A percentile compares a stretch with the other conserved stretches of the same genome.
phyloP scores from a whole-genome alignment of 30 jellyfish, hydroid and myxozoan genomes.

The Turritopsis rubra region DNA sequence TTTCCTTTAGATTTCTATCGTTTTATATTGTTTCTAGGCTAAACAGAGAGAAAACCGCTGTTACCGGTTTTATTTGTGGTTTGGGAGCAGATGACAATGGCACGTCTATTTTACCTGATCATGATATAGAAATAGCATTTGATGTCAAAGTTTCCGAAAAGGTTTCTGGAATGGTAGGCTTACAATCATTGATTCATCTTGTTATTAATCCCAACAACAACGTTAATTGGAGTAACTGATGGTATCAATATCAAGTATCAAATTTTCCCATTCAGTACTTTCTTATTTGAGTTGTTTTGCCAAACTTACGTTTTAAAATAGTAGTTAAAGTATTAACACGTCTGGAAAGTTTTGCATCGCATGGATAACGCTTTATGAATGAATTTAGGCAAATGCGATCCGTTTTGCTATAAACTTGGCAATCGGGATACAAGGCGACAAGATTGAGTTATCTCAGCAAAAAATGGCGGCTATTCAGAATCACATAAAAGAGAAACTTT shows the following conservation, averaged over 20 bases:
- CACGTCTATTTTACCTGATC: constrained; percentile 81
- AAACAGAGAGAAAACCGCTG: constrained; percentile 33
- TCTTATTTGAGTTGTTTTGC: no score
- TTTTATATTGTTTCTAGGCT: constrained; percentile 30
- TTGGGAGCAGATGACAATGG: constrained; percentile 72
- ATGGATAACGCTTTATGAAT: no score
- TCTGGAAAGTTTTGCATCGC: no score
- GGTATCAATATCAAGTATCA: background rate
- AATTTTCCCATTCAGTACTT: no score
- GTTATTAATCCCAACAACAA: no score
- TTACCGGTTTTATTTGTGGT: constrained; percentile 95
- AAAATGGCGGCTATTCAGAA: constrained; percentile 52
- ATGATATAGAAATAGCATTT: constrained; percentile 88
- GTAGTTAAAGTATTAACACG: no score
- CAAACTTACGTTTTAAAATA: no score
- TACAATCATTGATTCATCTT: no score
- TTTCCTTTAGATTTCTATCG: background rate
- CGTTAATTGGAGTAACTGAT: no score
- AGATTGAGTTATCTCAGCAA: constrained; percentile 32
- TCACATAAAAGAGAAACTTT: constrained; percentile 35
- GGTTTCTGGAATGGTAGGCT: constrained; percentile 57
- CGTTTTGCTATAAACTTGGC: constrained; percentile 57
- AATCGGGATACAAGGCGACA: constrained; percentile 42
- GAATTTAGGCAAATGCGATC: constrained; percentile 64
- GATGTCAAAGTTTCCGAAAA: constrained; percentile 54